These are phyloP conservation scores for Campylorhamphus procurvoides DNA, from an alignment of 2,113 vertebrate species.

Conservation along the genomic window DNA sequence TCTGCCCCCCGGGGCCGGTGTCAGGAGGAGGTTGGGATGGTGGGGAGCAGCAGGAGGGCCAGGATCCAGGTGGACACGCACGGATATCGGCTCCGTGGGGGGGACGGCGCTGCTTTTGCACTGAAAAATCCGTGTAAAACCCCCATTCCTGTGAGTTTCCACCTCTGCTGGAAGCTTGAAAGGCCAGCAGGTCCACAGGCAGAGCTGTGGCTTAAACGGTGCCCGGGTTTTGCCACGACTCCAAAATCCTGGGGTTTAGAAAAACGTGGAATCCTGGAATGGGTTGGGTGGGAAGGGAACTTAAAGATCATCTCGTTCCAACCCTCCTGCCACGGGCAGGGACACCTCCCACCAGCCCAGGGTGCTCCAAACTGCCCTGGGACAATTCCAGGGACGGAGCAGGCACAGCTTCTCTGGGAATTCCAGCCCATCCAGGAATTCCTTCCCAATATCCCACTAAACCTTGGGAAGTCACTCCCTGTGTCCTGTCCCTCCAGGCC, in stretches of 20 bases:
- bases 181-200: not conserved
- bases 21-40: not conserved
- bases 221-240: not conserved
- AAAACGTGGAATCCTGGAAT: not conserved
- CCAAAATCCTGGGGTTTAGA: not conserved
- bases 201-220: not conserved
- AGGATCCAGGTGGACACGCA: not conserved
- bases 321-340: not conserved
- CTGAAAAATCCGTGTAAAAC: not conserved
- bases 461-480: not conserved
- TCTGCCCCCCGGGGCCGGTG: accelerated
- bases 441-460: not conserved
- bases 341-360: not conserved
- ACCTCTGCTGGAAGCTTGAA: not conserved
- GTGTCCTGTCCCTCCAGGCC: not conserved
- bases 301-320: accelerated
- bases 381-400: not conserved
- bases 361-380: not conserved
- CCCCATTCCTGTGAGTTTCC: not conserved
- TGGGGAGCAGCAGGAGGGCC: not conserved
- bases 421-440: not conserved
- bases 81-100: accelerated
- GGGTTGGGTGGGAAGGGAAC: not conserved
- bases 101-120: accelerated
- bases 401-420: not conserved